These are phyloP conservation scores for Drosophila triauraria DNA, from an alignment of 1,140 invertebrate genomes.

Conservation along the genomic window DNA sequence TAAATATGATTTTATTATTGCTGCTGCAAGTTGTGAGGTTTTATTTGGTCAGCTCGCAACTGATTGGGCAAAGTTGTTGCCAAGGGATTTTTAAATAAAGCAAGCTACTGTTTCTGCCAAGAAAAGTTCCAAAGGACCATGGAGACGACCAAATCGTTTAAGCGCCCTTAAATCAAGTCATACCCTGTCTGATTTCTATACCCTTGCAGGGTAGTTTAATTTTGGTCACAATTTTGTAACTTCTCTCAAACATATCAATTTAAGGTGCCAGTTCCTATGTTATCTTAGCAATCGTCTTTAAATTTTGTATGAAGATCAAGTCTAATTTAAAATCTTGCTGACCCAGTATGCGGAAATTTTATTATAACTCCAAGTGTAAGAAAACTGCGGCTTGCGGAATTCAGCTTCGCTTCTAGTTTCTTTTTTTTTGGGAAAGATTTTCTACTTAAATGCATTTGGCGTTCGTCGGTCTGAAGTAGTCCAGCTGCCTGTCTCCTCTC, in stretches of 20 bases:
- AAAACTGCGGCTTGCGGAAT: neutral
- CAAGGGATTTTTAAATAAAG: conserved; percentile 64
- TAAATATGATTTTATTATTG: conserved; percentile 83
- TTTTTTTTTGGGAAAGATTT: conserved; percentile 53
- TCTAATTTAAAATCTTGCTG: too few relatives aligned
- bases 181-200: conserved; percentile 21
- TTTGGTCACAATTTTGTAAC: neutral
- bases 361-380: neutral
- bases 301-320: too few relatives aligned
- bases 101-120: conserved; percentile 34
- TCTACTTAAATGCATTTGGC: conserved; percentile 78
- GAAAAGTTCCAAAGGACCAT: conserved; percentile 24
- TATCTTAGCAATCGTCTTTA: too few relatives aligned
- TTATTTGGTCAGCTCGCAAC: conserved; percentile 72
- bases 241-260: too few relatives aligned
- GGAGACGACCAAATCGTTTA: conserved; percentile 60
- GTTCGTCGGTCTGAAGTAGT: conserved; percentile 66
- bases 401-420: neutral
- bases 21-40: conserved; percentile 63
- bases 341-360: neutral
- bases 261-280: too few relatives aligned
- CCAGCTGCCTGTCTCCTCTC: conserved; percentile 39
- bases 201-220: neutral
- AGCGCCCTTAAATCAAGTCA: conserved; percentile 61
- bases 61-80: conserved; percentile 59